A percentile compares a stretch with the other conserved stretches of the same genome.
phyloP scores from a whole-genome alignment of 2,113 vertebrate species.

The Oncorhynchus tshawytscha region DNA sequence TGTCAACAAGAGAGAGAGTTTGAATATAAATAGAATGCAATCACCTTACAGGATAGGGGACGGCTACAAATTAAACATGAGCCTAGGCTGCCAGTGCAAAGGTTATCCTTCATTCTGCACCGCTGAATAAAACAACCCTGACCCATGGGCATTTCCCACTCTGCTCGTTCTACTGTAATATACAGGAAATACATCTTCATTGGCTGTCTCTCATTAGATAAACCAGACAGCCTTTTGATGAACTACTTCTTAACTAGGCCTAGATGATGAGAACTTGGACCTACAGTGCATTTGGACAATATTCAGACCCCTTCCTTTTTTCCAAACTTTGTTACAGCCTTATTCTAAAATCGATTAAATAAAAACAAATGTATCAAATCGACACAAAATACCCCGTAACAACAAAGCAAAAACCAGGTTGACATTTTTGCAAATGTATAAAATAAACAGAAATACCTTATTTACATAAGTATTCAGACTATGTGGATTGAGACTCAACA shows the following conservation, averaged over 20 bases:
- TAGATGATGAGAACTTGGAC: background rate
- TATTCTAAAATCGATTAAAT: no score
- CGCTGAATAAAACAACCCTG: slow-evolving; percentile 31
- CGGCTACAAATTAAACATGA: slow-evolving; percentile 53
- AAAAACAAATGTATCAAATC: no score
- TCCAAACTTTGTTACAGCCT: no score
- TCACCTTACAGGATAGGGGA: slow-evolving; percentile 41
- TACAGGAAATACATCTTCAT: slow-evolving; percentile 14
- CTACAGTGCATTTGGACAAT: no score
- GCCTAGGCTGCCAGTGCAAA: slow-evolving; percentile 38
- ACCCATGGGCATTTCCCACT: slow-evolving; percentile 15
- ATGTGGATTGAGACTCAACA: no score
- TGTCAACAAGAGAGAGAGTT: slow-evolving; percentile 26
- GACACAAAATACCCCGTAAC: no score
- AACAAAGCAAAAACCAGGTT: no score
- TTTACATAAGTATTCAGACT: no score
- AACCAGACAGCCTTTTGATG: background rate
- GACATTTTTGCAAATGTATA: no score
- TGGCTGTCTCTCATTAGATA: slow-evolving; percentile 21
- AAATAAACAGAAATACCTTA: no score
- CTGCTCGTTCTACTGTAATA: slow-evolving; percentile 23
- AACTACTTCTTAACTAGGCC: background rate
- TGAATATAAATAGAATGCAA: slow-evolving; percentile 44
- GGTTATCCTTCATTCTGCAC: slow-evolving; percentile 46
- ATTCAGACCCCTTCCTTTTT: no score